Evolutionary conservation across 1,140 invertebrate genomes (phyloP).

Genomic region (Xylocopa sonorina): DNA sequence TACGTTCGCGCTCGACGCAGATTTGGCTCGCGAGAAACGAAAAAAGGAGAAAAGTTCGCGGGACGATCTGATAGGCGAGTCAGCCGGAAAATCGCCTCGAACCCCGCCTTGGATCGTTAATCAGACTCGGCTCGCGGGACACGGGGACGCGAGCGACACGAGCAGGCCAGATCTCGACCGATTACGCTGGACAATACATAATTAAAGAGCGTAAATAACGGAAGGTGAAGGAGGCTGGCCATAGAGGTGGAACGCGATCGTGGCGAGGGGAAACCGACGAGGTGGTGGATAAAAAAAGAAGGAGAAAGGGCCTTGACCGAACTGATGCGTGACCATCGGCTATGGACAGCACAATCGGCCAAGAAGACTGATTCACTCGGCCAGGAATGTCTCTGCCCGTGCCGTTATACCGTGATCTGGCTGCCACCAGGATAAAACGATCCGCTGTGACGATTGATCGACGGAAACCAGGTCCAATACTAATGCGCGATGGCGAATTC

Average conservation of each 20-base stretch:
- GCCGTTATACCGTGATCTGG: conserved; percentile 58
- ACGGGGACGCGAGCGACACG: background rate
- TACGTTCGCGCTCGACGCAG: background rate
- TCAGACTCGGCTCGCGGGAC: background rate
- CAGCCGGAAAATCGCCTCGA: background rate
- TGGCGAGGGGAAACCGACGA: conserved; percentile 10
- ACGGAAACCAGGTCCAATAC: background rate
- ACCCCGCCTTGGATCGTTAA: background rate
- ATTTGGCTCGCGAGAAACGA: background rate
- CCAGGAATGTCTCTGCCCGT: conserved; percentile 65
- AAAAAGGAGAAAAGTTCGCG: background rate
- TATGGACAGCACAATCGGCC: conserved; percentile 62
- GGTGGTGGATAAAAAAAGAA: conserved; percentile 19
- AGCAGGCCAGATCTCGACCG: background rate
- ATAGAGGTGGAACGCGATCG: background rate
- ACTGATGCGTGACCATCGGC: conserved; percentile 70
- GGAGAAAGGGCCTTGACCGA: conserved; percentile 66
- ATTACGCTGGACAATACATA: conserved; percentile 22
- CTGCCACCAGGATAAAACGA: conserved; percentile 16
- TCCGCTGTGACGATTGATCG: conserved; percentile 6
- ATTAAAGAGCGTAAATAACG: conserved; percentile 46
- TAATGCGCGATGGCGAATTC: too few relatives aligned
- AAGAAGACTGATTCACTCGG: conserved; percentile 67
- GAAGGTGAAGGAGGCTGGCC: conserved; percentile 41
- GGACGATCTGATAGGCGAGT: background rate